Conservation (phyloP, 1,140 invertebrate species). For the Acromyrmex echinatior region DNA sequence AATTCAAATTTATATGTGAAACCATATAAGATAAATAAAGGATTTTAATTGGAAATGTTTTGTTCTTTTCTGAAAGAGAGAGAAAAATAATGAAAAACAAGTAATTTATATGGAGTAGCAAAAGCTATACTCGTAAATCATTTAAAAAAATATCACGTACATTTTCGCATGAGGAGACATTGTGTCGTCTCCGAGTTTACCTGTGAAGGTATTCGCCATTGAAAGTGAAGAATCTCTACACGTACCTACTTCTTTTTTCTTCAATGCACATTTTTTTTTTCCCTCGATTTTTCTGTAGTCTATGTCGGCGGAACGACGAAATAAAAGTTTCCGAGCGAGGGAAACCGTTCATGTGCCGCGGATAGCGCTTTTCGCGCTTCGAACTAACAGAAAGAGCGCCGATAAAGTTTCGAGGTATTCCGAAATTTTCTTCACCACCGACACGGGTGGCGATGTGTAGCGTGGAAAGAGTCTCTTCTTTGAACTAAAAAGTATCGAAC, state of each 20-base stretch:
- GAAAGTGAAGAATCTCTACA: conserved; percentile 58
- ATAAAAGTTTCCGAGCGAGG: conserved; percentile 81
- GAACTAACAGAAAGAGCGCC: conserved; percentile 69
- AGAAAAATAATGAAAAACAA: background rate
- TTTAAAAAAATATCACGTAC: background rate
- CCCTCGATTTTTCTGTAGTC: conserved; percentile 50
- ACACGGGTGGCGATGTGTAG: conserved; percentile 22
- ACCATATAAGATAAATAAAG: background rate
- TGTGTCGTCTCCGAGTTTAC: background rate
- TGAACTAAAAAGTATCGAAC: conserved; percentile 56
- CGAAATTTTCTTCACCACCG: conserved; percentile 73
- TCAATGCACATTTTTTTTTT: conserved; percentile 11
- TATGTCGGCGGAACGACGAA: conserved; percentile 72
- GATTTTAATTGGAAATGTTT: background rate
- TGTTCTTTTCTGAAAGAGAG: background rate
- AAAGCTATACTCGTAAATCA: background rate
- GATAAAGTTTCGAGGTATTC: conserved; percentile 77
- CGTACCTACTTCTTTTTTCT: conserved; percentile 31
- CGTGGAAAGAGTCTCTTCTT: conserved; percentile 40
- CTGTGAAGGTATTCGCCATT: conserved; percentile 13
- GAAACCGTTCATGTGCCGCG: conserved; percentile 76
- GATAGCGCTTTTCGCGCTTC: conserved; percentile 71
- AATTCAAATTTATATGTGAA: too few species aligned
- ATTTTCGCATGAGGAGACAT: conserved; percentile 23
- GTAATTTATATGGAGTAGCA: background rate